phyloP scores from a whole-genome alignment of 1,140 invertebrate genomes.

The Prorops nasuta region DNA sequence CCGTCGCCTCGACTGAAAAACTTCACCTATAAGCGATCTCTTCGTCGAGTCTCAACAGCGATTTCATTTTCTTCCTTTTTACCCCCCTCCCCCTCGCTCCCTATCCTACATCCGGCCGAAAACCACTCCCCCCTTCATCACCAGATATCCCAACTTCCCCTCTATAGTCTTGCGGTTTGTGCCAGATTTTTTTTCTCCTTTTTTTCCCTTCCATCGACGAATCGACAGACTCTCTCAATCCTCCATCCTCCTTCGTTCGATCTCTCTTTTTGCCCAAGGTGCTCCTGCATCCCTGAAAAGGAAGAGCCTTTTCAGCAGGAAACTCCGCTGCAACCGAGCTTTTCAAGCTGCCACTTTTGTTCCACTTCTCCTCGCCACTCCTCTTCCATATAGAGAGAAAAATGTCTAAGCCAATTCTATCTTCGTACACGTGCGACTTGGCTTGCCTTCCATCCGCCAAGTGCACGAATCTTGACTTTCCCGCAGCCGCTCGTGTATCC shows the following conservation, averaged over 20 bases:
- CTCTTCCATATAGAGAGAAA: no score
- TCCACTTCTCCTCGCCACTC: slow-evolving; percentile 24
- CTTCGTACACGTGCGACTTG: no score
- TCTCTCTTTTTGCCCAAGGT: neutral
- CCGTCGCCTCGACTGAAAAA: slow-evolving; percentile 39
- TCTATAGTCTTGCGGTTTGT: neutral
- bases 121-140: no score
- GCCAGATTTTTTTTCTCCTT: neutral
- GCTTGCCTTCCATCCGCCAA: no score
- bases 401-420: no score
- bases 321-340: slow-evolving; percentile 14
- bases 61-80: neutral
- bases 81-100: neutral
- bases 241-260: neutral
- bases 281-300: slow-evolving; percentile 9
- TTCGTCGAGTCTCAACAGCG: no score
- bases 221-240: neutral
- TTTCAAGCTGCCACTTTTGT: slow-evolving; percentile 24
- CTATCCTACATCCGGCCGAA: no score
- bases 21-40: slow-evolving; percentile 25
- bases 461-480: no score
- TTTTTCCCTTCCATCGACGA: neutral
- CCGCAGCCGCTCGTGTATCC: no score
- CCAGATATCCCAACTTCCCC: neutral
- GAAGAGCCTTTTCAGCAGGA: slow-evolving; percentile 19